A percentile compares a stretch with the other conserved stretches of the same genome.
phyloP scores from a whole-genome alignment of 64 coral and sea anemone species.

The Catalaphyllia jardinei region DNA sequence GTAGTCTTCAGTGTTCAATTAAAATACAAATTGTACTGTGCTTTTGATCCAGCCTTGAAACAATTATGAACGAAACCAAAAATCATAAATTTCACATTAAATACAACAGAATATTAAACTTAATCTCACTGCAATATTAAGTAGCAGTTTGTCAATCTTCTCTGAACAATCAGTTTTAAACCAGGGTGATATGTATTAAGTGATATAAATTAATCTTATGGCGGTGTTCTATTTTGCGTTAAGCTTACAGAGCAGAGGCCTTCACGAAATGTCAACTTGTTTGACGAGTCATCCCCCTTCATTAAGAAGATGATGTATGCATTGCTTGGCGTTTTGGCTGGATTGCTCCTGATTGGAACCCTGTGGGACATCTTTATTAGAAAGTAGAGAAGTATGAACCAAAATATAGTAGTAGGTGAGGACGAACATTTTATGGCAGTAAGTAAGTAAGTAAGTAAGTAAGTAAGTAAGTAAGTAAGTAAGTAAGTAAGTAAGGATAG shows the following conservation, averaged over 20 bases:
- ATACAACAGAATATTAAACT: too few species aligned
- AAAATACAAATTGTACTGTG: too few species aligned
- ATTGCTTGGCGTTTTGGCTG: constrained; percentile 10
- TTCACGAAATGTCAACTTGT: not conserved
- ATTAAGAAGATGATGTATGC: not conserved
- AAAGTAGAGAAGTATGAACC: not conserved
- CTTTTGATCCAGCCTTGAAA: too few species aligned
- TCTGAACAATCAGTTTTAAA: not conserved
- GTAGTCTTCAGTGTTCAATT: too few species aligned
- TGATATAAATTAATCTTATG: not conserved
- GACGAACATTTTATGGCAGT: too few species aligned
- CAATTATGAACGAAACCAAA: too few species aligned
- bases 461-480: too few species aligned
- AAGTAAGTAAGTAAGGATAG: too few species aligned
- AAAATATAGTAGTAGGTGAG: not conserved
- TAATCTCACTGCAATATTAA: too few species aligned
- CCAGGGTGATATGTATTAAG: not conserved
- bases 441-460: too few species aligned
- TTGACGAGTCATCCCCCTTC: constrained; percentile 3
- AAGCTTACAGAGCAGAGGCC: not conserved
- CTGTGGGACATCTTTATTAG: not conserved
- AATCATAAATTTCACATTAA: too few species aligned
- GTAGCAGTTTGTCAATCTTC: not conserved
- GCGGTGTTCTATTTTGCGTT: not conserved
- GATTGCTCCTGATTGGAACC: constrained; percentile 10